Conservation (phyloP, 2,888 invertebrate genomes). For the Beris chalybata region DNA sequence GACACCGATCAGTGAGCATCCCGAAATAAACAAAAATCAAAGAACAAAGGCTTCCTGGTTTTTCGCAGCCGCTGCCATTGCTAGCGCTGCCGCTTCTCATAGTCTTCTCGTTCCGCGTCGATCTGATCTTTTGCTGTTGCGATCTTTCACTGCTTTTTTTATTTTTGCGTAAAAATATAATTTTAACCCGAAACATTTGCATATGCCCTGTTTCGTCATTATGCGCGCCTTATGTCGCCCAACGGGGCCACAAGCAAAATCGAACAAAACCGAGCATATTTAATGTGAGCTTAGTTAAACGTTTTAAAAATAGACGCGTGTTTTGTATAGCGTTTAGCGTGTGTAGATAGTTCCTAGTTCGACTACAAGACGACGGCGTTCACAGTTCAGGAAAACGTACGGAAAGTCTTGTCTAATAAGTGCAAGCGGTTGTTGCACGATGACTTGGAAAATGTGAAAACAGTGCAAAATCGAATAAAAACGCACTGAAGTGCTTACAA, state of each 20-base stretch:
- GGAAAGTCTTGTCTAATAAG: neutral
- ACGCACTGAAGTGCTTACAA: neutral
- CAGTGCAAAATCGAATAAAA: too few species aligned
- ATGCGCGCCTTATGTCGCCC: neutral
- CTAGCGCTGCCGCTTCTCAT: too few species aligned
- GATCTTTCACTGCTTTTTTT: neutral
- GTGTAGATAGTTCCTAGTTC: neutral
- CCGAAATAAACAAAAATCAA: conserved; percentile 29
- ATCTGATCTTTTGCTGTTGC: neutral
- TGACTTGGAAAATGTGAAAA: too few species aligned
- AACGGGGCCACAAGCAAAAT: neutral
- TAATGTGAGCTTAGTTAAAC: conserved; percentile 16
- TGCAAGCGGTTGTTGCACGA: neutral
- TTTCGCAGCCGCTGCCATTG: neutral
- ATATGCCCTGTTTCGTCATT: conserved; percentile 28
- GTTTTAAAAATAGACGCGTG: conserved; percentile 16
- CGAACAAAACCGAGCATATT: conserved; percentile 5
- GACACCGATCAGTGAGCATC: conserved; percentile 22
- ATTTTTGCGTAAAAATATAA: conserved; percentile 27
- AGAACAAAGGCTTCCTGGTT: conserved; percentile 31
- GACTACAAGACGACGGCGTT: neutral
- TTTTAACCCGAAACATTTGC: conserved; percentile 21
- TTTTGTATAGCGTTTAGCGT: conserved; percentile 8
- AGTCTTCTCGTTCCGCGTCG: neutral
- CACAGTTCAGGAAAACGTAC: neutral